Base-by-base conservation (phyloP, 2,113 vertebrate genomes). In the Heteronetta atricapilla region DNA sequence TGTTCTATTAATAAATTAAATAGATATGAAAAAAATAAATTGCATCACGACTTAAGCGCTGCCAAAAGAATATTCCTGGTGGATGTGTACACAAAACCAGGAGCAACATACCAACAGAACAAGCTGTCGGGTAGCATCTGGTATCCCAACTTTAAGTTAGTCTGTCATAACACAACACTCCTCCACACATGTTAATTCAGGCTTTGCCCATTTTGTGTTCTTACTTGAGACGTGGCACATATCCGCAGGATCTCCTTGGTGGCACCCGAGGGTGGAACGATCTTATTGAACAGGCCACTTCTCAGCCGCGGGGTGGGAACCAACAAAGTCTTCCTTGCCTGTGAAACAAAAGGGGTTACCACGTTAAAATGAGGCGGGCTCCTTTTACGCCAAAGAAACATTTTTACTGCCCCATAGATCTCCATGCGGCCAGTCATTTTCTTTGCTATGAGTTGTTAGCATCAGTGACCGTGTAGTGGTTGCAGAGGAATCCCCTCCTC, bases 281-380 rank as follows among this genome's bases (percentile, higher is more conserved):
- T 99, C 90, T 84, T 98, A 73, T 99, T 99, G 95, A 99, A 99
- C 52, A 99, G 96, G 5, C 99, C 99, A 0, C 97, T 97, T 52
- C 98, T 98, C 86, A 99, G 98, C 5, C 99, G 98, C 13, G 99
- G 99, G 4, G 99, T 99, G 17, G 99, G 99, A 63, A 99, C 99
- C 96, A 99, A 89, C 86, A 99, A 79, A 2, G 98, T 99, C 96
- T 99, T 99, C 82, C 92, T 96, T 55, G 98, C 99, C 99, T 99
- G 97, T 7, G 58, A 74, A 82, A 91, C 23, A 90, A 70, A 94
- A 73, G 28, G 42, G 46, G 20, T 34, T 21, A 59, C 16, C 13
- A 55, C 23, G 1, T 59, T 25, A 89, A 46, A 90, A 80, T 1
- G 19, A 56, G 38, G 17, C 6, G 6, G 26, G 7, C 6, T 66